These are phyloP conservation scores for Myotis lucifugus DNA, from an alignment of 2,113 vertebrate species.

Conservation along the genomic window DNA sequence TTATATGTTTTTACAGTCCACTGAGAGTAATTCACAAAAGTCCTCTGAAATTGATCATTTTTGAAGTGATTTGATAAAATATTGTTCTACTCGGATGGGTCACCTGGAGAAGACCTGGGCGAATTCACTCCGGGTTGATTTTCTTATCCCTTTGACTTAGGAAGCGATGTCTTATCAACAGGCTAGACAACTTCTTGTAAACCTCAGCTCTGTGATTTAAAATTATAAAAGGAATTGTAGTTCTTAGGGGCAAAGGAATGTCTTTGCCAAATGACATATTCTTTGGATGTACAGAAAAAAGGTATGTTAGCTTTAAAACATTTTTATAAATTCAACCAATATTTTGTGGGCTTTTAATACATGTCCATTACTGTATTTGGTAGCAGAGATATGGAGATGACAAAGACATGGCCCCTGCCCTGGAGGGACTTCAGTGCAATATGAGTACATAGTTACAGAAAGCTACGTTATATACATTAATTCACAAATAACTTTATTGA, in stretches of 20 bases:
- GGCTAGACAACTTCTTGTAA: not conserved
- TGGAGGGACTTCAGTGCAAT: not conserved
- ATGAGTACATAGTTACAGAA: not conserved
- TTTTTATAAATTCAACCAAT: not conserved
- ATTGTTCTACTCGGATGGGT: not conserved
- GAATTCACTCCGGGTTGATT: not conserved
- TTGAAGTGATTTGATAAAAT: constrained; percentile 12
- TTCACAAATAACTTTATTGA: not conserved
- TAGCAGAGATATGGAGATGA: not conserved
- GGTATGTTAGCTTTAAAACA: not conserved
- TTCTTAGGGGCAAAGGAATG: constrained; percentile 12
- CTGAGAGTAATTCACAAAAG: not conserved
- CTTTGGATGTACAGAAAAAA: not conserved
- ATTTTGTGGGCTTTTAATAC: not conserved
- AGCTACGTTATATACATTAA: not conserved
- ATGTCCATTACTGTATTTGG: not conserved
- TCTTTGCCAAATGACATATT: not conserved
- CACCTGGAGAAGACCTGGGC: not conserved
- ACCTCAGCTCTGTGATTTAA: not conserved
- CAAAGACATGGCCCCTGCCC: not conserved
- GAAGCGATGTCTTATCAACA: not conserved
- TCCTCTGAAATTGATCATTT: not conserved
- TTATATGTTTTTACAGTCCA: not conserved
- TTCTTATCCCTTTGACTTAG: not conserved
- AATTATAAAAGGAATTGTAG: not conserved